Evolutionary conservation across 37 sponge, comb jelly and placozoan species (phyloP).

Genomic region (Amphimedon queenslandica): DNA sequence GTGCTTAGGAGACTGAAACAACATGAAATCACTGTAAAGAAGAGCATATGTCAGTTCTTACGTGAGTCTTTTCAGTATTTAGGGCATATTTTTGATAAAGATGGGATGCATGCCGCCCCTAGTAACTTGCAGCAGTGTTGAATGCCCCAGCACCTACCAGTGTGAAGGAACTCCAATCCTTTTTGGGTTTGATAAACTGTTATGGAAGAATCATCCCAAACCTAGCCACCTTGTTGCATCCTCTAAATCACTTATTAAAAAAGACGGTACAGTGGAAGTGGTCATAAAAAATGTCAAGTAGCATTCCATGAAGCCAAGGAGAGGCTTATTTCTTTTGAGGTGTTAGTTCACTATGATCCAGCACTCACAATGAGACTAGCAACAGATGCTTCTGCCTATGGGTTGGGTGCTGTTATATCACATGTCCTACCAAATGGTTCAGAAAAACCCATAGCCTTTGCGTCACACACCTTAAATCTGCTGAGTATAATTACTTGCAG

Average conservation of each 20-base stretch:
- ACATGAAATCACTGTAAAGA: constrained; percentile 5
- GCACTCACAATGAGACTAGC: constrained; percentile 1
- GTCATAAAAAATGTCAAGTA: constrained; percentile 1
- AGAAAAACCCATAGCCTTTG: constrained; percentile 34
- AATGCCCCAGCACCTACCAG: background rate
- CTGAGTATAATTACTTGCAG: constrained; percentile 24
- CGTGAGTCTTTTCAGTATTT: background rate
- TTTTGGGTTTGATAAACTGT: constrained; percentile 39
- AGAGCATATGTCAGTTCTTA: background rate
- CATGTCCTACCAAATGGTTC: constrained; percentile 35
- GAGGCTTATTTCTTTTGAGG: constrained; percentile 3
- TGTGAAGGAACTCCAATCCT: background rate
- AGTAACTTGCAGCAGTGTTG: background rate
- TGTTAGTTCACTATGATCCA: constrained; percentile 40
- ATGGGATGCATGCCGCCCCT: background rate
- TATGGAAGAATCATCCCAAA: constrained; percentile 46
- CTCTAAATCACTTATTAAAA: constrained; percentile 27
- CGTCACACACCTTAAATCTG: constrained; percentile 13
- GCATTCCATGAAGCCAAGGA: constrained; percentile 31
- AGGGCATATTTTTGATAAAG: background rate
- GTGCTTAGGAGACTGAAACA: constrained; percentile 28
- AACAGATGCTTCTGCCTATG: constrained; percentile 48
- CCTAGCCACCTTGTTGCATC: constrained; percentile 16
- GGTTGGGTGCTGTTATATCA: constrained; percentile 49
- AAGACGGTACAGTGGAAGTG: constrained; percentile 21